A percentile compares a stretch with the other conserved stretches of the same genome.
phyloP scores from a whole-genome alignment of 2,113 vertebrate genomes.

The Ameiurus melas region DNA sequence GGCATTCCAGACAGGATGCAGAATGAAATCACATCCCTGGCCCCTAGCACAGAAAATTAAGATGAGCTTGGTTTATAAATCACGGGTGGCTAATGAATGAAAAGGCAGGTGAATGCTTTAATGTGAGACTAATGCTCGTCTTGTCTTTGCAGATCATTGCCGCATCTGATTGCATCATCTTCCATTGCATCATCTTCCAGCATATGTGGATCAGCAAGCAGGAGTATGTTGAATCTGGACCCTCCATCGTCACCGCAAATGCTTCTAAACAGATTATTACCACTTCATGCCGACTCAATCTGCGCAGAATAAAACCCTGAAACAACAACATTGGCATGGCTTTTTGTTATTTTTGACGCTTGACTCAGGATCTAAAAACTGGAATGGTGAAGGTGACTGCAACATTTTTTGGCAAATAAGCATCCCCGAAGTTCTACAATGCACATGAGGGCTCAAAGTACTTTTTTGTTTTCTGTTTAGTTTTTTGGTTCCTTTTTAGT shows the following conservation, averaged over 20 bases:
- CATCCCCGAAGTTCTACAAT: slow-evolving; percentile 81
- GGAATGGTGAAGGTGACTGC: slow-evolving; percentile 92
- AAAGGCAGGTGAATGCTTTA: neutral
- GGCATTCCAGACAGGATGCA: too few species aligned
- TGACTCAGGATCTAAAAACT: slow-evolving; percentile 99
- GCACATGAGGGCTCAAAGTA: slow-evolving; percentile 89
- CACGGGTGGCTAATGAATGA: neutral
- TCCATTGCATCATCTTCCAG: slow-evolving; percentile 78
- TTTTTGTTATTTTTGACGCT: slow-evolving; percentile 98
- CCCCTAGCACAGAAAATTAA: slow-evolving; percentile 99
- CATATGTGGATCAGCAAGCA: slow-evolving; percentile 99
- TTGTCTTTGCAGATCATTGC: slow-evolving; percentile 84
- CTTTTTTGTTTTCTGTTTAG: slow-evolving; percentile 68
- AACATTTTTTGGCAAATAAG: slow-evolving; percentile 65
- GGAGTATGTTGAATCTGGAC: slow-evolving; percentile 97
- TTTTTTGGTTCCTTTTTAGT: slow-evolving; percentile 82
- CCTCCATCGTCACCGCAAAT: slow-evolving; percentile 99
- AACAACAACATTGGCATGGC: slow-evolving; percentile 97
- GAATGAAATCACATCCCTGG: too few species aligned
- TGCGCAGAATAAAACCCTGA: slow-evolving; percentile 82
- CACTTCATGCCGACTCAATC: slow-evolving; percentile 83
- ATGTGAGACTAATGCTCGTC: neutral
- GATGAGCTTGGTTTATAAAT: slow-evolving; percentile 68
- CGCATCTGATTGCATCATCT: slow-evolving; percentile 76
- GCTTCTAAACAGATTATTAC: slow-evolving; percentile 99